Conservation (phyloP, 2,888 invertebrate species). For the Rhorus exstirpatorius region DNA sequence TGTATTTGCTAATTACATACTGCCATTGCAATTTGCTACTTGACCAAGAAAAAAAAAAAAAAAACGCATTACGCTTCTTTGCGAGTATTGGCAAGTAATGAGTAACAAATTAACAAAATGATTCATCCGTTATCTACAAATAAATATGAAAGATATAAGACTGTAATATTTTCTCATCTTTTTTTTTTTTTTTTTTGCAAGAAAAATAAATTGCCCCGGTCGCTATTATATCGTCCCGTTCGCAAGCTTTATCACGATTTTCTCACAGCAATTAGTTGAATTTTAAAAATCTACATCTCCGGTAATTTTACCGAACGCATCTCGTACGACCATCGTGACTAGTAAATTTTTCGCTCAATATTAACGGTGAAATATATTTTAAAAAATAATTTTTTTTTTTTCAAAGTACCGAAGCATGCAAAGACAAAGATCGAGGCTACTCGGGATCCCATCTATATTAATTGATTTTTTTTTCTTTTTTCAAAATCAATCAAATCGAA, state of each 20-base stretch:
- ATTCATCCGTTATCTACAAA: constrained; percentile 40
- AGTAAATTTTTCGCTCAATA: no score
- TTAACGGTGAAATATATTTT: no score
- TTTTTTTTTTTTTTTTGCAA: constrained; percentile 46
- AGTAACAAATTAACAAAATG: constrained; percentile 23
- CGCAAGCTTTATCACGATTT: constrained; percentile 14
- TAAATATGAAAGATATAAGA: constrained; percentile 49
- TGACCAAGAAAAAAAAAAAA: constrained; percentile 17
- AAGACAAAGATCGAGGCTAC: neutral
- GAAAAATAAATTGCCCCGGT: constrained; percentile 41
- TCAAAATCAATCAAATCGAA: neutral
- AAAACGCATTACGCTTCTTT: neutral
- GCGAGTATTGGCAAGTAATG: constrained; percentile 32
- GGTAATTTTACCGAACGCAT: no score
- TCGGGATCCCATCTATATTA: no score
- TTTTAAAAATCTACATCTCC: no score
- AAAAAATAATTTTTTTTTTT: no score
- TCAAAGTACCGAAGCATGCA: no score
- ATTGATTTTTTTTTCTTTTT: neutral
- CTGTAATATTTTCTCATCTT: constrained; percentile 15
- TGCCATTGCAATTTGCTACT: neutral
- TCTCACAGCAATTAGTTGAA: constrained; percentile 8
- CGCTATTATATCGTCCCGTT: constrained; percentile 29
- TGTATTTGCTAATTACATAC: neutral
- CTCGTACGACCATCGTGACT: no score